These are phyloP conservation scores for Dioctria rufipes DNA, from an alignment of 2,888 invertebrate species.

Conservation along the genomic window DNA sequence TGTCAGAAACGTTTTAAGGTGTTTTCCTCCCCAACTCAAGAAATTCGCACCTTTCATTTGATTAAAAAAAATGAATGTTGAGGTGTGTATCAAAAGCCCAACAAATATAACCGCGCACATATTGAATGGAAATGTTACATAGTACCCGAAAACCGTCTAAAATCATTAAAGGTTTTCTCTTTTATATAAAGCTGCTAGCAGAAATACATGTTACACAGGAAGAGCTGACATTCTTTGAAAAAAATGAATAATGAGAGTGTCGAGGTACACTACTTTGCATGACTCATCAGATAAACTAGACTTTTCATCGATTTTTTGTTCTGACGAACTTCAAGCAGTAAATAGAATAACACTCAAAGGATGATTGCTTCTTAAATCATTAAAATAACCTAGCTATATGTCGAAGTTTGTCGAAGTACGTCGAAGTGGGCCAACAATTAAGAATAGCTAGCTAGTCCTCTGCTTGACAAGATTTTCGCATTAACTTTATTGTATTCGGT, in stretches of 20 bases:
- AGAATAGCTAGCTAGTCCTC: too few relatives aligned
- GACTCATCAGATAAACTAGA: conserved; percentile 30
- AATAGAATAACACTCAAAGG: conserved; percentile 1
- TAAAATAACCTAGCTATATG: neutral
- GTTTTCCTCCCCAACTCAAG: neutral
- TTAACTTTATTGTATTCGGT: conserved; percentile 19
- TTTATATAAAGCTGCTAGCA: neutral
- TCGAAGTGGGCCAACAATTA: neutral
- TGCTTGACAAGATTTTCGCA: conserved; percentile 10
- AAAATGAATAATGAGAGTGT: conserved; percentile 33
- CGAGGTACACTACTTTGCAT: neutral
- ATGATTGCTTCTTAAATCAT: neutral
- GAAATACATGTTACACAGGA: neutral
- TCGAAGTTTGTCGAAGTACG: too few relatives aligned
- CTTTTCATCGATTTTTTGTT: conserved; percentile 36
- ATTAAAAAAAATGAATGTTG: neutral
- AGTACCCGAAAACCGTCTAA: neutral
- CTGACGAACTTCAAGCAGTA: conserved; percentile 19
- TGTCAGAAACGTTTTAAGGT: neutral
- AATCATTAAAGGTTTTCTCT: neutral
- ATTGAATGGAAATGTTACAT: neutral
- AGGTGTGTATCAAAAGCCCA: neutral
- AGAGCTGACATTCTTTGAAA: neutral
- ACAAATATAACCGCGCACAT: neutral
- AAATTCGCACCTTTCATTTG: too few relatives aligned